Evolutionary conservation across 1,140 invertebrate genomes (phyloP).

Genomic region (Drosophila miranda): DNA sequence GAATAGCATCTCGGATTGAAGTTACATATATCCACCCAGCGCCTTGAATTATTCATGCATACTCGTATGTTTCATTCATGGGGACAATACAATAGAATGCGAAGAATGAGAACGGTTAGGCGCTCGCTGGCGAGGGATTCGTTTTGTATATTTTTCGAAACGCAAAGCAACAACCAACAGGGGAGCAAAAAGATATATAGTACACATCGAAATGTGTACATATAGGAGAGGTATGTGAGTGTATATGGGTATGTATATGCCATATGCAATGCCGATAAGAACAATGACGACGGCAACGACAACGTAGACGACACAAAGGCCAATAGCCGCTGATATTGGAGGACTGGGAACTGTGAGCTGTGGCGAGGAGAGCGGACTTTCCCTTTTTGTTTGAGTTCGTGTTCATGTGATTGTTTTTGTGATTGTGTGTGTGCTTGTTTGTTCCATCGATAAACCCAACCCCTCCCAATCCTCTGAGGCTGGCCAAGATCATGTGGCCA

Average conservation of each 20-base stretch:
- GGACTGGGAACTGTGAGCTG: slow-evolving; percentile 7
- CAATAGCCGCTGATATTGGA: slow-evolving; percentile 68
- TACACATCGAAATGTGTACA: slow-evolving; percentile 1
- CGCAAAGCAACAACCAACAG: slow-evolving; percentile 12
- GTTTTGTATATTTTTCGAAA: slow-evolving; percentile 6
- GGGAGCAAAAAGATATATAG: slow-evolving; percentile 20
- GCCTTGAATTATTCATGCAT: slow-evolving; percentile 54
- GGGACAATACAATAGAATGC: slow-evolving; percentile 17
- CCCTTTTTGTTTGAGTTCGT: slow-evolving; percentile 51
- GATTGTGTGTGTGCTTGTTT: slow-evolving; percentile 28
- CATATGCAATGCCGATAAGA: slow-evolving; percentile 62
- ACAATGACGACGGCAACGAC: slow-evolving; percentile 50
- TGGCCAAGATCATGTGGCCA: slow-evolving; percentile 42
- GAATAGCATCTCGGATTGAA: not conserved
- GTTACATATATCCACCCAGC: no score
- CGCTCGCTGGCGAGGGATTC: not conserved
- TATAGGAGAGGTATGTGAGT: not conserved
- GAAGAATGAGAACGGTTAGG: not conserved
- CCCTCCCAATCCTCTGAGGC: no score
- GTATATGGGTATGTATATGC: slow-evolving; percentile 20
- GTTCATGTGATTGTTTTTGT: not conserved
- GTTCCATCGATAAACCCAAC: slow-evolving; percentile 31
- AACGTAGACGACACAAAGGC: slow-evolving; percentile 53
- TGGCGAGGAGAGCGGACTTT: slow-evolving; percentile 41
- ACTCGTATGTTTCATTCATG: slow-evolving; percentile 28